Evolutionary conservation across 1,140 invertebrate species (phyloP), one percentile per base, ranked within the genome.

Genomic region (Holotrichia oblita): DNA sequence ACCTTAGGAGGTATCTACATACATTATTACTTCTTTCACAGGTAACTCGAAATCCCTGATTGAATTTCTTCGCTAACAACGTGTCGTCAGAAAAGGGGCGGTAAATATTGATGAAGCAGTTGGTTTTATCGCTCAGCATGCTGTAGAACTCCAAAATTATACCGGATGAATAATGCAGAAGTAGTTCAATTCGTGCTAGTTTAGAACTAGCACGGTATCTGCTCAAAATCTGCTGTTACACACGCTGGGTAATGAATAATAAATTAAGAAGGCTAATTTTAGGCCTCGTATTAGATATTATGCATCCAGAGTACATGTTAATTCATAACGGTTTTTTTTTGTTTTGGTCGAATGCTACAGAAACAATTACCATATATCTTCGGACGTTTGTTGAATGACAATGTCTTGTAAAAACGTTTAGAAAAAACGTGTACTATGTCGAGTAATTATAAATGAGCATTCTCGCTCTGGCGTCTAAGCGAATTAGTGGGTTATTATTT

Each of bases 91-190:
- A 3, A n/a, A 55, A 3, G 17, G 1, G 48, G 48, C 14, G 48
- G 48, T 55, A 55, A 55, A 55, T 55, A 55, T 55, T 55, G 48
- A 55, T n/a, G 48, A 55, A n/a, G 48, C n/a, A 55, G 14, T 55
- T 55, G 48, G 17, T 55, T 55, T 17, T 14, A 7, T n/a, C 48
- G 48, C 48, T 17, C 6, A 17, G 17, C 14, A 17, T 17, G 14
- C 14, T 17, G 48, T 6, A 17, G 12, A 3, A 3, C 48, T 6
- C 48, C 14, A 6, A 17, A 17, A 55, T 55, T 55, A 55, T 55
- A 17, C 48, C 48, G 48, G 14, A 55, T 55, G 48, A 55, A 55
- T 55, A 55, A 55, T 55, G 48, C 14, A 55, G 14, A 55, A 55
- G 48, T 14, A 55, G 10, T 55, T 17, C 14, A 55, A 55, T 55